Base-by-base conservation (phyloP, 2,888 invertebrate genomes). In the Elysia crispata region DNA sequence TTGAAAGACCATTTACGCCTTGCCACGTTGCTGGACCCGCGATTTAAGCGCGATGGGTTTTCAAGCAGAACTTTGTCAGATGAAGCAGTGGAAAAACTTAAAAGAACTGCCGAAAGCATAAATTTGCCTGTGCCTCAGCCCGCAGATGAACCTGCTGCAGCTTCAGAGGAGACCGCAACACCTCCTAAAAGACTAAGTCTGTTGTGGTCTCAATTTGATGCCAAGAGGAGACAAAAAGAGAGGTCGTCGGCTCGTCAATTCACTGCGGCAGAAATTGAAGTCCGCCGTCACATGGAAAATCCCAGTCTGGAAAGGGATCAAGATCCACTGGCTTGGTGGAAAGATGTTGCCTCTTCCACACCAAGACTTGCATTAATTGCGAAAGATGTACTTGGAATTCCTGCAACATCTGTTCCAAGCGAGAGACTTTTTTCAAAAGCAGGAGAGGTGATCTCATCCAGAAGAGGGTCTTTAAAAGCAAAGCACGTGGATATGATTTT, bases 11-110 rank as follows among this genome's bases (percentile, higher is more conserved):
- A 67, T 49, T 23, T 72, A 11, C 8, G 50, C 18, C 72, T 72
- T 49, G 33, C 72, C 20, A 72, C 72, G 13, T 20, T 72, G 15
- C 25, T 72, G n/a, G 72, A 72, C 28, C 72, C 72, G 3, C 11
- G 72, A 18, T 49, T 72, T 49, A 11, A 41, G 23, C 11, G 23
- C 6, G n/a, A 8, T 20, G 72, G 49, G 6, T 33, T 49, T 41
- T 54, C 54, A 13, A 15, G 54, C 54, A 13, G 54, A 15, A 20
- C 13, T 20, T 54, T 54, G 20, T 54, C 54, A 54, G 54, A 54
- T 54, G 54, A 54, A 54, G 54, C 54, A 13, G 54, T 54, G 54
- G 54, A 54, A 15, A 54, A 54, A 20, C 54, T 54, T 13, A 54
- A 54, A n/a, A n/a, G n/a, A n/a, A 54, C n/a, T n/a, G n/a, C n/a